A percentile compares a stretch with the other conserved stretches of the same genome.
phyloP scores from a whole-genome alignment of 1,140 invertebrate species.

The Cataglyphis hispanica region DNA sequence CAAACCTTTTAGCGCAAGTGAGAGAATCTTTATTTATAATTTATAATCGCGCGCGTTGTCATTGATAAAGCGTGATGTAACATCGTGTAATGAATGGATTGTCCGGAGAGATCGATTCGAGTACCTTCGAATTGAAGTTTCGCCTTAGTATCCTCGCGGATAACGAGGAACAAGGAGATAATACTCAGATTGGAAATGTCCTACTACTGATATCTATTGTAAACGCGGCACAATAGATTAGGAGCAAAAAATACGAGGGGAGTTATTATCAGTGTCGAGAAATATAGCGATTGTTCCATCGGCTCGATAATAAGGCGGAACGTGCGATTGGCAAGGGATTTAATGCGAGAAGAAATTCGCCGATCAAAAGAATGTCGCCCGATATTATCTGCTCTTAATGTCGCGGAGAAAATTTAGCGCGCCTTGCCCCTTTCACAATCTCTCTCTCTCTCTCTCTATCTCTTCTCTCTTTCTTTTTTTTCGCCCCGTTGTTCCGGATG shows the following conservation, averaged over 20 bases:
- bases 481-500: constrained; percentile 23
- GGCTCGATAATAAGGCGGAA: constrained; percentile 53
- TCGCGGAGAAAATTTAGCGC: constrained; percentile 35
- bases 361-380: constrained; percentile 52
- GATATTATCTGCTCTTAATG: constrained; percentile 35
- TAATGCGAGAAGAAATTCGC: constrained; percentile 62
- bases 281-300: constrained; percentile 55
- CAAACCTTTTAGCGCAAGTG: not conserved
- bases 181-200: constrained; percentile 56
- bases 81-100: constrained; percentile 9
- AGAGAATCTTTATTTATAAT: constrained; percentile 2
- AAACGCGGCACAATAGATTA: constrained; percentile 48
- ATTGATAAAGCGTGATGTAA: constrained; percentile 25
- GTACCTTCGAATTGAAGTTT: constrained; percentile 15
- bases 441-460: not conserved
- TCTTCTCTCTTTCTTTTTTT: not conserved
- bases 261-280: constrained; percentile 59
- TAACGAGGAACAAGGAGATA: constrained; percentile 50
- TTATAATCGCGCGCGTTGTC: not conserved
- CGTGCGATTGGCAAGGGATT: constrained; percentile 63
- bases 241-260: constrained; percentile 45
- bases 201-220: constrained; percentile 54
- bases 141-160: constrained; percentile 7
- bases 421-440: not conserved
- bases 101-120: not conserved